Evolutionary conservation across 2,113 vertebrate genomes (phyloP).

Genomic region (Percopsis transmontana): DNA sequence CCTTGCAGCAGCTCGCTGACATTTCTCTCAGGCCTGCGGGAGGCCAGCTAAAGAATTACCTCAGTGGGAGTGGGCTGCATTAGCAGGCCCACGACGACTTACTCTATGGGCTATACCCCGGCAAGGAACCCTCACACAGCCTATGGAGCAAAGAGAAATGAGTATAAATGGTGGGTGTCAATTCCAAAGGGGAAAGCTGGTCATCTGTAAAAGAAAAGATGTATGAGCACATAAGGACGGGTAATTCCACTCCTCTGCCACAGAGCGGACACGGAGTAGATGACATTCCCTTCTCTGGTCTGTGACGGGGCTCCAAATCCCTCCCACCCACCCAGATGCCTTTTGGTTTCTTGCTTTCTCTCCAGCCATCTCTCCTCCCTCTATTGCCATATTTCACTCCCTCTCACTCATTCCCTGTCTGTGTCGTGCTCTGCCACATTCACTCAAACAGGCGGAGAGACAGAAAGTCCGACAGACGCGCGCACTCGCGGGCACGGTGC

Average conservation of each 20-base stretch:
- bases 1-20: slow-evolving; percentile 61
- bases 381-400: not conserved
- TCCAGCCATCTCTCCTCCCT: slow-evolving; percentile 4
- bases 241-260: slow-evolving; percentile 69
- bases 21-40: slow-evolving; percentile 65
- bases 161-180: slow-evolving; percentile 83
- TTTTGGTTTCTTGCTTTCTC: not conserved
- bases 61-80: slow-evolving; percentile 62
- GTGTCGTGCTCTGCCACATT: slow-evolving; percentile 7
- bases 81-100: slow-evolving; percentile 64
- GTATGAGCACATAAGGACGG: slow-evolving; percentile 74
- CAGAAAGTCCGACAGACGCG: not conserved
- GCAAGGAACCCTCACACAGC: slow-evolving; percentile 60
- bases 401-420: not conserved
- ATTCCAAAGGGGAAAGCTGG: slow-evolving; percentile 73
- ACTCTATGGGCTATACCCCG: slow-evolving; percentile 71
- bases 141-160: slow-evolving; percentile 73
- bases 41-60: slow-evolving; percentile 69
- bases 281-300: slow-evolving; percentile 67
- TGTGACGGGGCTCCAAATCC: slow-evolving; percentile 59
- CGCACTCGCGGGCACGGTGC: not conserved
- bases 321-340: slow-evolving; percentile 4
- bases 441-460: not conserved
- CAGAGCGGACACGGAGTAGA: slow-evolving; percentile 45
- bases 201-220: slow-evolving; percentile 79